A percentile compares a stretch with the other conserved stretches of the same genome.
phyloP scores from a whole-genome alignment of 1,140 invertebrate genomes.

The Popillia japonica region DNA sequence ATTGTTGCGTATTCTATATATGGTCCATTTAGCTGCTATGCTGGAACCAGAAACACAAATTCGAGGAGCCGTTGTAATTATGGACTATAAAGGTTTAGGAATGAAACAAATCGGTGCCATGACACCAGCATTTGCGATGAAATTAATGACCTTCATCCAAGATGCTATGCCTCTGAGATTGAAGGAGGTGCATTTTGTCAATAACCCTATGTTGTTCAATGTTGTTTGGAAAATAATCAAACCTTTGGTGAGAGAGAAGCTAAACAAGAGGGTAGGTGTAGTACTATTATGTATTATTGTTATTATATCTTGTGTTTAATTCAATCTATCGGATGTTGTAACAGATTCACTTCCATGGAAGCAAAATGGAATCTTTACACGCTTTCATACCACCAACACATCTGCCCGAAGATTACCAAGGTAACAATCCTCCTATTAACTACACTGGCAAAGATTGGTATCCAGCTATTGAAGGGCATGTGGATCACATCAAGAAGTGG shows the following conservation, averaged over 20 bases:
- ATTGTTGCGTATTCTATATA: conserved; percentile 78
- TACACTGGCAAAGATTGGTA: conserved; percentile 79
- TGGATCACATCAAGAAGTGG: conserved; percentile 70
- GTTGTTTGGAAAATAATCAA: conserved; percentile 88
- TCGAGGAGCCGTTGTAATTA: conserved; percentile 76
- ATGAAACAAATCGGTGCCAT: conserved; percentile 76
- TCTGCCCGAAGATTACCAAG: conserved; percentile 77
- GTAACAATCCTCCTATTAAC: conserved; percentile 75
- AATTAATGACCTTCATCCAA: conserved; percentile 80
- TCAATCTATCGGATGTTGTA: too few species aligned
- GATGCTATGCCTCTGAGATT: conserved; percentile 88
- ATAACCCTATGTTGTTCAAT: conserved; percentile 88
- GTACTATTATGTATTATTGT: background rate
- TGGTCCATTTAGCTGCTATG: conserved; percentile 78
- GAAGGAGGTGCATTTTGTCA: conserved; percentile 90
- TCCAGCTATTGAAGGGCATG: conserved; percentile 66
- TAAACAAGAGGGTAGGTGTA: conserved; percentile 77
- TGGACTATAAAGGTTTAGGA: conserved; percentile 79
- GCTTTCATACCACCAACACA: conserved; percentile 69
- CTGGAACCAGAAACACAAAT: conserved; percentile 78
- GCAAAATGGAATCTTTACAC: conserved; percentile 75
- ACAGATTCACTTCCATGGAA: conserved; percentile 77
- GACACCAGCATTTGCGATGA: conserved; percentile 75
- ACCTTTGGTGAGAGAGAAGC: conserved; percentile 85
- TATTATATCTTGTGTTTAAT: too few species aligned